Base-by-base conservation (phyloP, 2,888 invertebrate species). In the Plebejus anna region DNA sequence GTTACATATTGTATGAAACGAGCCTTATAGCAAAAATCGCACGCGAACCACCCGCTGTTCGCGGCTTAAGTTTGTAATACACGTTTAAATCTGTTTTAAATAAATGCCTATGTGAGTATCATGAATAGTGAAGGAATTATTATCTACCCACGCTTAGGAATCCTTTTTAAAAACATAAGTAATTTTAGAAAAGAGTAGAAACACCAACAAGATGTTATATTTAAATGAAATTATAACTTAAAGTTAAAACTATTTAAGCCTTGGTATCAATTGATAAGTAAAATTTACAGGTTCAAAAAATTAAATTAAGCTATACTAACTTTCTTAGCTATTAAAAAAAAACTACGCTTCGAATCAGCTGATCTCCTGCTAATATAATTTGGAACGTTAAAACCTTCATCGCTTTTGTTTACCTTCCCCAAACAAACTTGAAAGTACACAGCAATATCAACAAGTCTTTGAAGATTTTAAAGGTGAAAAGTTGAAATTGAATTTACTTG, bases 401-500 rank as follows among this genome's bases (percentile, higher is more conserved):
- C 42, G 22, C 47, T 28, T 72, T 47, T 47, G 42, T 72, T 72
- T 72, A 72, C 72, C 47, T 47, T 72, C 72, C 42, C 71, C 71
- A 42, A 51, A 51, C 47, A 66, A 66, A 36, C 66, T 66, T 73
- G 28, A 51, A 73, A 28, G 73, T 73, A 73, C 32, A 73, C 73
- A 73, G 73, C 51, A 78, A 73, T 73, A 73, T 73, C 73, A 73
- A 73, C 73, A 73, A 73, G 73, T 73, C 61, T 73, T 61, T 47
- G 61, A 42, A 66, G 32, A 61, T 73, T 73, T 59, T 51, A 59
- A 22, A 59, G 61, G 47, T 73, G 83, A 84, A 82, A 89, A 90
- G 88, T 91, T 90, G 81, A 86, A 86, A 90, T 91, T 91, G 91
- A 92, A 91, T 91, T 92, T 90, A 88, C 89, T 90, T 89, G 90